Conservation (phyloP, 2,113 vertebrate genomes). For the Catharus fuscescens region DNA sequence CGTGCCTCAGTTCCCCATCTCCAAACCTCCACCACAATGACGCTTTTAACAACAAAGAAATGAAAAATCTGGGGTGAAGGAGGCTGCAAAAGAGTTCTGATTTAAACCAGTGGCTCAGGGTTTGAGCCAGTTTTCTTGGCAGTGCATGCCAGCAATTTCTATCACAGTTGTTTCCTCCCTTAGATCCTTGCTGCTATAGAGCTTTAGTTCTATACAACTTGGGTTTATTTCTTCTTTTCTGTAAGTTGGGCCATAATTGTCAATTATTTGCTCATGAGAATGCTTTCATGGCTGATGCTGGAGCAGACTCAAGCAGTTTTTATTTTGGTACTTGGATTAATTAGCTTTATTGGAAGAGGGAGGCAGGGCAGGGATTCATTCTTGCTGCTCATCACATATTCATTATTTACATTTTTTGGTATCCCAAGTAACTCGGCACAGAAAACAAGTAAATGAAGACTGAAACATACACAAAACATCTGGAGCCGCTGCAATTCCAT, state of each 20-base stretch:
- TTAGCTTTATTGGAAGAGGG: constrained; percentile 31
- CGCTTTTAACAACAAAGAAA: not conserved
- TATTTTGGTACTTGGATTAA: constrained; percentile 66
- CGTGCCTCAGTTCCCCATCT: not conserved
- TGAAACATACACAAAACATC: constrained; percentile 45
- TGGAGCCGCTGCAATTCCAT: not conserved
- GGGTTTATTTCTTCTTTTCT: not conserved
- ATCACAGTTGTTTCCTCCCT: not conserved
- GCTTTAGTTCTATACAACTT: not conserved
- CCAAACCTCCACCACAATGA: not conserved
- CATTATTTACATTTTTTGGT: constrained; percentile 47
- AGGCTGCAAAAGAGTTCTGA: not conserved
- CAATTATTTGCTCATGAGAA: constrained; percentile 27
- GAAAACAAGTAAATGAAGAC: constrained; percentile 46
- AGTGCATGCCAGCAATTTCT: not conserved
- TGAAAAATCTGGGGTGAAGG: not conserved
- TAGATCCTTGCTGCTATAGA: not conserved
- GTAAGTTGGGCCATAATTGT: constrained; percentile 18
- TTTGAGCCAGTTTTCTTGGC: not conserved
- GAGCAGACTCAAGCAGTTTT: constrained; percentile 47
- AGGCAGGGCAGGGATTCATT: constrained; percentile 27
- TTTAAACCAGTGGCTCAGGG: not conserved
- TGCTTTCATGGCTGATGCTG: not conserved
- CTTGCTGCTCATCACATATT: constrained; percentile 44
- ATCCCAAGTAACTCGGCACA: constrained; percentile 34